Evolutionary conservation across 53 echinoderm and acorn worm species (phyloP).

Genomic region (Apostichopus leukothele): DNA sequence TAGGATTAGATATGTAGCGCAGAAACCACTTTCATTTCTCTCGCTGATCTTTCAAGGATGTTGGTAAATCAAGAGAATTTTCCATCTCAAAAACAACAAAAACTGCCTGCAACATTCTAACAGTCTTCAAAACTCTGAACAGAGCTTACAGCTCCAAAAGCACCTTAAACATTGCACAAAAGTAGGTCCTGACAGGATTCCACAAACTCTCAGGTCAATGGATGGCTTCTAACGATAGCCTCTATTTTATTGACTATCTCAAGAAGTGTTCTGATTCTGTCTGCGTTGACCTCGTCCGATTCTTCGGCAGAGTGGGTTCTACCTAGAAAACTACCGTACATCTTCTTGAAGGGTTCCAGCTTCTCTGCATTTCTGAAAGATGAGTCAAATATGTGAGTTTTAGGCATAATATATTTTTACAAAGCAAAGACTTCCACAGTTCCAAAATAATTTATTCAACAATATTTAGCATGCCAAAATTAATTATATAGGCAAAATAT

Average conservation of each 20-base stretch:
- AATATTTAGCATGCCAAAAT: too few relatives aligned
- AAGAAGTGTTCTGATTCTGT: neutral
- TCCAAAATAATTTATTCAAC: neutral
- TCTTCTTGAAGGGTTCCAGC: slow-evolving; percentile 25
- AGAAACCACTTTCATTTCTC: too few relatives aligned
- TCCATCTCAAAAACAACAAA: too few relatives aligned
- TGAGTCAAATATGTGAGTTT: neutral
- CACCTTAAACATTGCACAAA: too few relatives aligned
- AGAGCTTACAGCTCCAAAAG: too few relatives aligned
- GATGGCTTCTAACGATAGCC: neutral
- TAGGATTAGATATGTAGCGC: too few relatives aligned
- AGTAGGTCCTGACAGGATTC: too few relatives aligned
- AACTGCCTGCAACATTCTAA: too few relatives aligned
- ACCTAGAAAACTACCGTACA: neutral
- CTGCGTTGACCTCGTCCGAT: neutral
- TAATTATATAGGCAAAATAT: too few relatives aligned
- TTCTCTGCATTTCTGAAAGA: slow-evolving; percentile 1
- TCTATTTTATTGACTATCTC: neutral
- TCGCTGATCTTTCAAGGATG: too few relatives aligned
- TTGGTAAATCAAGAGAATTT: too few relatives aligned
- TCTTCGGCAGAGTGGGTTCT: neutral
- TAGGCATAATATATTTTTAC: neutral
- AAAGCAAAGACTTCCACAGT: neutral
- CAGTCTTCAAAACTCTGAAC: too few relatives aligned
- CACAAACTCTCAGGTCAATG: neutral